Percentiles rank a stretch among this genome's conserved stretches.
Evolutionary conservation across 2,888 invertebrate species (phyloP).

Genomic region (Orchesellides sinensis): DNA sequence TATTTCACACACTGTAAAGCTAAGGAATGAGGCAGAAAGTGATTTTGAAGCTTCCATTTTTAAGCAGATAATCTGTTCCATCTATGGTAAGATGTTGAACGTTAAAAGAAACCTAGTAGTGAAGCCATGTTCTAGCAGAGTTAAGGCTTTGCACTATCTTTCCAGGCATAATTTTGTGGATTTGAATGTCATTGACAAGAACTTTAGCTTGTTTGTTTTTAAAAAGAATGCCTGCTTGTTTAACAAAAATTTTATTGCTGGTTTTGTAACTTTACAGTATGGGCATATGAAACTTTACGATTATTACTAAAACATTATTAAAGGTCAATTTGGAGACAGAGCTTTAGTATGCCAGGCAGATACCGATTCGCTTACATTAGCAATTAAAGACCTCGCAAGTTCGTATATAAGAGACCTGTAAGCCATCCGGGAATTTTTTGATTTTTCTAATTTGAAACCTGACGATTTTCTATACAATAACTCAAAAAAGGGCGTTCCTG

Average conservation of each 20-base stretch:
- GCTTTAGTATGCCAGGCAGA: neutral
- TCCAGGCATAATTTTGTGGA: neutral
- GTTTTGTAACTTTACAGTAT: neutral
- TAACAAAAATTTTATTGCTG: neutral
- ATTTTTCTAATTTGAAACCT: neutral
- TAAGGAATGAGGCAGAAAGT: neutral
- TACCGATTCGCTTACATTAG: neutral
- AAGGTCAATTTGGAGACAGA: neutral
- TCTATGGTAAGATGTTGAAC: neutral
- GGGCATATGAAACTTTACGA: neutral
- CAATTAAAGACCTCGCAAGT: neutral
- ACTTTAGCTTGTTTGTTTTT: neutral
- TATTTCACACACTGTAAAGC: neutral
- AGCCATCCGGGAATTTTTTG: neutral
- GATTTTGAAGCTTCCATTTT: neutral
- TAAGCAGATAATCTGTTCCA: neutral
- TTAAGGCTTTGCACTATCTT: neutral
- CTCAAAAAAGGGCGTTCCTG: neutral
- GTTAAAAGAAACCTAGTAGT: neutral
- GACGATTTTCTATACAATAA: neutral
- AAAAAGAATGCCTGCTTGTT: neutral
- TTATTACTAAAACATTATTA: neutral
- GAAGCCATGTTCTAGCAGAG: neutral
- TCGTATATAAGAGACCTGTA: neutral
- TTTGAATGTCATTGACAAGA: neutral